Conservation (phyloP, 2,888 invertebrate species). For the Choreutis nemorana region DNA sequence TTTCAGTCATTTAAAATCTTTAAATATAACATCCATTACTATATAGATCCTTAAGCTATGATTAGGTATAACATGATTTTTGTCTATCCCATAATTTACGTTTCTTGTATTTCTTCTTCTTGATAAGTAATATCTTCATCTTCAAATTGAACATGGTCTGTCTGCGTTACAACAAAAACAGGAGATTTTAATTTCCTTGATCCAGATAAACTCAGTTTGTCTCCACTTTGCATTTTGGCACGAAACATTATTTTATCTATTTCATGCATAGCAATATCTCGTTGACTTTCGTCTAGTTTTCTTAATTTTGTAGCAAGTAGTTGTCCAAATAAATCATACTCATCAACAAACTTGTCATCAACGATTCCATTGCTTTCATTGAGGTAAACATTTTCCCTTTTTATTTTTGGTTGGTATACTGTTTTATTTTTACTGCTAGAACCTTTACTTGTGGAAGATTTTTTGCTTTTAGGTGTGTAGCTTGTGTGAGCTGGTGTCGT, state of each 20-base stretch:
- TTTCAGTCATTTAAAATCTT: no score
- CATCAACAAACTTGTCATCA: no score
- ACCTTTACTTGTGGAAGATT: no score
- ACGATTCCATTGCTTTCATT: no score
- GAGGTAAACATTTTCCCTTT: no score
- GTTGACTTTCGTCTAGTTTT: slow-evolving; percentile 44
- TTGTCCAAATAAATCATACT: slow-evolving; percentile 47
- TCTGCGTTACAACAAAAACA: slow-evolving; percentile 34
- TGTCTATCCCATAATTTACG: neutral
- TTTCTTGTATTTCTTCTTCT: slow-evolving; percentile 12
- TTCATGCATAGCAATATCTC: slow-evolving; percentile 53
- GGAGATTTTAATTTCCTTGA: slow-evolving; percentile 37
- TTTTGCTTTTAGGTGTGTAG: no score
- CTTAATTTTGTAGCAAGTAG: slow-evolving; percentile 48
- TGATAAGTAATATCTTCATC: slow-evolving; percentile 34
- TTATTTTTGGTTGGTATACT: no score
- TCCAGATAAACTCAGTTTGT: slow-evolving; percentile 16
- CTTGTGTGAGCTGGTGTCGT: no score
- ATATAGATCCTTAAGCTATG: no score
- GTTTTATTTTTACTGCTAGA: no score
- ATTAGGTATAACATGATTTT: no score
- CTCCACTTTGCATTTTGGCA: slow-evolving; percentile 33
- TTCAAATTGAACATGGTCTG: slow-evolving; percentile 27
- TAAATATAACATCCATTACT: no score
- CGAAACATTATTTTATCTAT: slow-evolving; percentile 53